phyloP scores from a whole-genome alignment of 1,140 invertebrate genomes.

The Meteorus sp. region DNA sequence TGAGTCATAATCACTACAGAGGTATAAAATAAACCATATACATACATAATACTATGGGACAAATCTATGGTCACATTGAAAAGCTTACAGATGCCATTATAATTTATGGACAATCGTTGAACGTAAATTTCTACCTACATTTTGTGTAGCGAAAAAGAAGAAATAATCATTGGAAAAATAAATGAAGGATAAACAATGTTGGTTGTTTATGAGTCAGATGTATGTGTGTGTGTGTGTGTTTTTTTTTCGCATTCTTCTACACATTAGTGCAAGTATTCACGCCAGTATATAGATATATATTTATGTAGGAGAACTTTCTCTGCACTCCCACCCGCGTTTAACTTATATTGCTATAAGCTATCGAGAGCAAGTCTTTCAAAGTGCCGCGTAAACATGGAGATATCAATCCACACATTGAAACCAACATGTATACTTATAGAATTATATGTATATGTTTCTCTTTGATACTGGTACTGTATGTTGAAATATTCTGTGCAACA shows the following conservation, averaged over 20 bases:
- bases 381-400: constrained; percentile 2
- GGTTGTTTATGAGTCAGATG: constrained; percentile 1
- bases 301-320: constrained; percentile 1
- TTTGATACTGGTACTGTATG: no score
- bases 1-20: background rate
- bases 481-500: no score
- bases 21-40: no score
- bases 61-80: no score
- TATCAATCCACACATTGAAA: constrained; percentile 1
- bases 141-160: background rate
- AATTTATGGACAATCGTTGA: background rate
- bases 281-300: no score
- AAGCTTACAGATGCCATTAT: no score
- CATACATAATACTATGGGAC: no score
- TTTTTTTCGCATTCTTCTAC: background rate
- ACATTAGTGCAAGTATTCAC: constrained; percentile 2
- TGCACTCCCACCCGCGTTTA: constrained; percentile 1
- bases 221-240: background rate
- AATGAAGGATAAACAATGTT: background rate
- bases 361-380: constrained; percentile 7
- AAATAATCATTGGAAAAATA: no score
- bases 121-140: background rate
- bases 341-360: constrained; percentile 3
- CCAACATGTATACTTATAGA: constrained; percentile 27
- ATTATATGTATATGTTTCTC: no score